phyloP scores from a whole-genome alignment of 2,113 vertebrate species.

The Sigmodon hispidus region DNA sequence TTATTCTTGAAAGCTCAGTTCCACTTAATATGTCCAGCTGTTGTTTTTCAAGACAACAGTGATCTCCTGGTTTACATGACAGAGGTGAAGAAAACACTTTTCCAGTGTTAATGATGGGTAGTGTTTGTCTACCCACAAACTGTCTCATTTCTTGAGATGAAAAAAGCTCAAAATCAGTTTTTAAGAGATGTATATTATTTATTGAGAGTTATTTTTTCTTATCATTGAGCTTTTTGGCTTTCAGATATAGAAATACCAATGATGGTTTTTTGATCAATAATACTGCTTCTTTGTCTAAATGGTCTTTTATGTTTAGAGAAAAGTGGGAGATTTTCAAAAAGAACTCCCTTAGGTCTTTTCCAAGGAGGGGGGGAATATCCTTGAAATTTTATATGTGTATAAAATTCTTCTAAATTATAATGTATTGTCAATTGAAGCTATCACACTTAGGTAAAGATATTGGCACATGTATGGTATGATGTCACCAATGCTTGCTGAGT shows the following conservation, averaged over 20 bases:
- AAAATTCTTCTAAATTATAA: slow-evolving; percentile 51
- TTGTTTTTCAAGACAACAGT: slow-evolving; percentile 16
- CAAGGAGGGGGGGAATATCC: background rate
- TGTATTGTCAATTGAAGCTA: slow-evolving; percentile 49
- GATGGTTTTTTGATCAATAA: slow-evolving; percentile 17
- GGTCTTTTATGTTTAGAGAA: slow-evolving; percentile 48
- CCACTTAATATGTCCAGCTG: slow-evolving; percentile 9
- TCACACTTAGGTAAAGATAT: slow-evolving; percentile 43
- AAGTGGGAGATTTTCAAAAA: slow-evolving; percentile 17
- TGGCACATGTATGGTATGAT: background rate
- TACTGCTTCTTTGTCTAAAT: slow-evolving; percentile 58
- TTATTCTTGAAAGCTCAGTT: background rate
- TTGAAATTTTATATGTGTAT: slow-evolving; percentile 2
- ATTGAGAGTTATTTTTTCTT: slow-evolving; percentile 47
- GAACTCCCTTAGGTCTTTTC: slow-evolving; percentile 16
- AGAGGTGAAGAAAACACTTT: background rate
- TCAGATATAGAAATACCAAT: slow-evolving; percentile 58
- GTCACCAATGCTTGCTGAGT: background rate
- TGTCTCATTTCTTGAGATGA: background rate
- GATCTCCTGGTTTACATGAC: background rate
- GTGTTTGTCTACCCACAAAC: slow-evolving; percentile 32
- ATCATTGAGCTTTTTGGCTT: slow-evolving; percentile 55
- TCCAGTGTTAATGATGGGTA: background rate
- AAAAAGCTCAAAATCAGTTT: slow-evolving; percentile 50
- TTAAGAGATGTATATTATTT: slow-evolving; percentile 27